phyloP scores from a whole-genome alignment of 2,113 vertebrate species.

The Cephalopterus ornatus region DNA sequence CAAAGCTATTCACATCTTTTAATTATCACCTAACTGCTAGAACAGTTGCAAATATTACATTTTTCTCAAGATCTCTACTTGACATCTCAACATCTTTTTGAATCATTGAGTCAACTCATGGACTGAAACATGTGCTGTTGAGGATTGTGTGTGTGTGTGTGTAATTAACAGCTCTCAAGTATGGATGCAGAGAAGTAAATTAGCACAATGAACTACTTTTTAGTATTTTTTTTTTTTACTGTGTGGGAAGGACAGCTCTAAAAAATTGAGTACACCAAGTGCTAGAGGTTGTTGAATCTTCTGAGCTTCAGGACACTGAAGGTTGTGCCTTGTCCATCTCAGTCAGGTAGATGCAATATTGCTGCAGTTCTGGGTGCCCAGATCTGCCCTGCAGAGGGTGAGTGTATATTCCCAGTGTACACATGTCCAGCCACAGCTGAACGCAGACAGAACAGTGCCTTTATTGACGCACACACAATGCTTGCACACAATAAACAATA shows the following conservation, averaged over 20 bases:
- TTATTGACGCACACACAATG: neutral
- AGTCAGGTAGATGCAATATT: neutral
- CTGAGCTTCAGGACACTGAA: neutral
- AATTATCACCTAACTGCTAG: neutral
- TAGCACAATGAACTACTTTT: neutral
- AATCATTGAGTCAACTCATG: neutral
- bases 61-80: neutral
- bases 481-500: rapidly evolving
- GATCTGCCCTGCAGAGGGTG: neutral
- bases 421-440: neutral
- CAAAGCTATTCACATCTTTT: neutral
- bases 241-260: neutral
- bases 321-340: neutral
- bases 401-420: neutral
- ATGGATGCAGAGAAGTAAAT: neutral
- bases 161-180: neutral
- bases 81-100: neutral
- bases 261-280: neutral
- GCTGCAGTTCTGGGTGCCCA: neutral
- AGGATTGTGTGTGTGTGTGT: neutral
- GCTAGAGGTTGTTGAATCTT: neutral
- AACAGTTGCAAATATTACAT: neutral
- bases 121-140: neutral
- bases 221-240: neutral
- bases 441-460: neutral